Conservation (phyloP, 2,113 vertebrate species). For the Erpornis zantholeuca region DNA sequence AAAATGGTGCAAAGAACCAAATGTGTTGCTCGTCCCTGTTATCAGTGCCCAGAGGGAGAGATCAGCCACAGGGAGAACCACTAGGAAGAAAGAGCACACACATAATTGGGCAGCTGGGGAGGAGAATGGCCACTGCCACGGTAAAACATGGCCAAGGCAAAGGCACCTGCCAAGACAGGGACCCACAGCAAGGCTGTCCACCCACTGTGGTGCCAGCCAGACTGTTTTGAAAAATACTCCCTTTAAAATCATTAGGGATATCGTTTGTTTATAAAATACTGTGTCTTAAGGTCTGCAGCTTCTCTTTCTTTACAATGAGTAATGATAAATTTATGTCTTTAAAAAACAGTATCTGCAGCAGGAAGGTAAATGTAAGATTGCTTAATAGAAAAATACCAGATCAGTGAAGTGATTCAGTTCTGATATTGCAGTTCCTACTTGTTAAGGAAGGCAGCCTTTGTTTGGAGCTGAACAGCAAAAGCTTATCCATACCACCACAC, state of each 20-base stretch:
- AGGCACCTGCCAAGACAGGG: not conserved
- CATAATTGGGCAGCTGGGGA: not conserved
- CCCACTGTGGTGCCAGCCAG: not conserved
- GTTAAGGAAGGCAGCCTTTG: not conserved
- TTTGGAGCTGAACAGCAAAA: not conserved
- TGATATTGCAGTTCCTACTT: not conserved
- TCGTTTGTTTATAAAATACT: not conserved
- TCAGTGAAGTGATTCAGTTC: not conserved
- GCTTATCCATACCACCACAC: not conserved
- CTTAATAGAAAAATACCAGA: not conserved
- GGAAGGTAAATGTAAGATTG: not conserved
- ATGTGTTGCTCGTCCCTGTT: not conserved
- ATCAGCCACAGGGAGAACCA: not conserved
- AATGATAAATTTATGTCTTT: not conserved
- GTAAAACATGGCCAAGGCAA: accelerated
- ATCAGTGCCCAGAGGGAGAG: not conserved
- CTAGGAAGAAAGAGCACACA: not conserved
- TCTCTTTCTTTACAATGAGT: not conserved
- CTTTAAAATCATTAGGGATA: not conserved
- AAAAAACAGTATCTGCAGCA: not conserved
- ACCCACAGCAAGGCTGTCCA: accelerated
- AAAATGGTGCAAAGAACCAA: not conserved
- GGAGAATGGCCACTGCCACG: not conserved
- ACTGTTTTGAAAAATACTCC: not conserved
- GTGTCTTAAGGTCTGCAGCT: not conserved